Evolutionary conservation across 2,113 vertebrate species (phyloP).

Genomic region (Onychostruthus taczanowskii): DNA sequence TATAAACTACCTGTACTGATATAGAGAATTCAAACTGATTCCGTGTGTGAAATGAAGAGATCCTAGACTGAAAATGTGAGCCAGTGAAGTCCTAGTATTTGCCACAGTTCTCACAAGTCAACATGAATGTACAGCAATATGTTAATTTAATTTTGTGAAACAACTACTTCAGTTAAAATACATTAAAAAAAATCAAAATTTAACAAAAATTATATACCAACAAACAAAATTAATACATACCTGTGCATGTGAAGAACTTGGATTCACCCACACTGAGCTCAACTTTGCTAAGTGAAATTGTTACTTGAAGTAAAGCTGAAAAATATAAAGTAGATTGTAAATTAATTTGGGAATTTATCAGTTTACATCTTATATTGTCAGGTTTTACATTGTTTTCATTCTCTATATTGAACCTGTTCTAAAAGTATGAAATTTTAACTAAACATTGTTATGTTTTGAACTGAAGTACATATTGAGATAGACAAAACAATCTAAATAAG

Average conservation of each 20-base stretch:
- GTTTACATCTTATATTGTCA: background rate
- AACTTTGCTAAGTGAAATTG: constrained; percentile 97
- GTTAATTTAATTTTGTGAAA: background rate
- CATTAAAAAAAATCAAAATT: background rate
- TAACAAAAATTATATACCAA: background rate
- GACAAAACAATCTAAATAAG: background rate
- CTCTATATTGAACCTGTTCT: background rate
- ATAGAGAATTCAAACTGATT: background rate
- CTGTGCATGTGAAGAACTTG: constrained; percentile 99
- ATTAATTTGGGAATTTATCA: background rate
- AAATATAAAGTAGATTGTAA: constrained; percentile 32
- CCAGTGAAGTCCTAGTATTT: background rate
- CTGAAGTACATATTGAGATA: background rate
- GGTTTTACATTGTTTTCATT: background rate
- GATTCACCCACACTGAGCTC: constrained; percentile 97
- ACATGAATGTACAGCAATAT: background rate
- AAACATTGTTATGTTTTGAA: background rate
- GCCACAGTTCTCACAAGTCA: background rate
- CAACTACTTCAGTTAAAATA: background rate
- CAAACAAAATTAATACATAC: constrained; percentile 68
- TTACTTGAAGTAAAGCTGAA: constrained; percentile 93
- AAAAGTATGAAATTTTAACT: background rate
- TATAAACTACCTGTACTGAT: background rate
- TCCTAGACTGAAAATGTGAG: background rate
- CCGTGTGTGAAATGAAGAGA: background rate